These are phyloP conservation scores for Callospermophilus lateralis DNA, from an alignment of 2,113 vertebrate genomes.

Conservation along the genomic window DNA sequence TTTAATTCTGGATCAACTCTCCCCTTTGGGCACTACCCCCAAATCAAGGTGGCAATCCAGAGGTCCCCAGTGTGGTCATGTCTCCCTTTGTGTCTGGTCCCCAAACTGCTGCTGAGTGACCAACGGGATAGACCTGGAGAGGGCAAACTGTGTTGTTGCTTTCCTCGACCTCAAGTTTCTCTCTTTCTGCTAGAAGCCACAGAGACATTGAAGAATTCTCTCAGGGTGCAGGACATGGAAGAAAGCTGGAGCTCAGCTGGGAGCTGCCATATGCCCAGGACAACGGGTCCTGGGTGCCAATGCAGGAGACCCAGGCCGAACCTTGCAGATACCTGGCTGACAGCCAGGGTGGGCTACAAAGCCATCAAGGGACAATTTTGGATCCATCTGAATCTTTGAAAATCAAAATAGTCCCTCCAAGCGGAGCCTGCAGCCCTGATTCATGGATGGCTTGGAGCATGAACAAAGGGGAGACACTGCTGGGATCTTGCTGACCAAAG, in stretches of 20 bases:
- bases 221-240: neutral
- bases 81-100: neutral
- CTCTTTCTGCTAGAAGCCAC: neutral
- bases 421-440: neutral
- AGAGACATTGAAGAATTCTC: neutral
- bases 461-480: neutral
- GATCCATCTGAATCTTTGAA: neutral
- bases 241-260: neutral
- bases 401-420: neutral
- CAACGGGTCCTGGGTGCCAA: neutral
- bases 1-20: neutral
- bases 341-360: neutral
- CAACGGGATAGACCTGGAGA: neutral
- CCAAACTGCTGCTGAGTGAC: neutral
- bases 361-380: neutral
- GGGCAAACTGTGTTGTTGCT: neutral
- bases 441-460: neutral
- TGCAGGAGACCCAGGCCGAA: neutral
- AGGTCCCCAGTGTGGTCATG: neutral
- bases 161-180: neutral
- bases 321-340: neutral
- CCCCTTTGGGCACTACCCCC: neutral
- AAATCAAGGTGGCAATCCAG: neutral
- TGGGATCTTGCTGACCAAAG: neutral
- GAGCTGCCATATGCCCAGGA: neutral